Base-by-base conservation (phyloP, 2,888 invertebrate species). In the Pachycephus smyrnensis region DNA sequence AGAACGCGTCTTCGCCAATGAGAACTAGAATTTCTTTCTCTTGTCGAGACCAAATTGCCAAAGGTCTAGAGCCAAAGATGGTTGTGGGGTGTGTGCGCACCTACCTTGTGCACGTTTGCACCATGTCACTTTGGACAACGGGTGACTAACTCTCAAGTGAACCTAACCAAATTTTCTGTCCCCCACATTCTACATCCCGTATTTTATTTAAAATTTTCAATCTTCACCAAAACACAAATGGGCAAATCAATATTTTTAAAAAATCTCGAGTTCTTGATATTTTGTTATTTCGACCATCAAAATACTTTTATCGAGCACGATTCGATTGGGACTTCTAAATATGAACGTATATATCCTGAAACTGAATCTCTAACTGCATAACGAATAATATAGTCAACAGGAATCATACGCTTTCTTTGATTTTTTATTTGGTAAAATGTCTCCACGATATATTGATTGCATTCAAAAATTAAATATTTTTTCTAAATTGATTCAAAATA, bases 81-180 rank as follows among this genome's bases (percentile, higher is more conserved):
- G 90, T 91, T 91, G 91, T 90, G 91, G 90, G 86, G 88, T 89
- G 87, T 89, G 88, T 91, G 84, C 77, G 80, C 86, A 90, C 90
- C 90, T 90, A 91, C 90, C 90, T 90, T 83, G 77, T 82, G 79
- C 75, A 78, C 37, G 74, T 80, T 78, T 76, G 82, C 83, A 82
- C 82, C 81, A 75, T 73, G 79, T 74, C 73, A 76, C 75, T 40
- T 33, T n/a, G 80, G 80, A 35, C 75, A 37, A 74, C 32, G 79
- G 82, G 85, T 84, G 83, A 80, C 84, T 82, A 86, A 87, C 82
- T 82, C 82, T 83, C 30, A 69, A 73, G 74, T 76, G 73, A n/a
- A 69, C 37, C 31, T 71, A 31, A 33, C 31, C 31, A 9, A 71
- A 71, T 11, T 32, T 9, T 71, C 12, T 12, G 3, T 32, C 71